Evolutionary conservation across 2,113 vertebrate genomes (phyloP).

Genomic region (Pundamilia nyererei): DNA sequence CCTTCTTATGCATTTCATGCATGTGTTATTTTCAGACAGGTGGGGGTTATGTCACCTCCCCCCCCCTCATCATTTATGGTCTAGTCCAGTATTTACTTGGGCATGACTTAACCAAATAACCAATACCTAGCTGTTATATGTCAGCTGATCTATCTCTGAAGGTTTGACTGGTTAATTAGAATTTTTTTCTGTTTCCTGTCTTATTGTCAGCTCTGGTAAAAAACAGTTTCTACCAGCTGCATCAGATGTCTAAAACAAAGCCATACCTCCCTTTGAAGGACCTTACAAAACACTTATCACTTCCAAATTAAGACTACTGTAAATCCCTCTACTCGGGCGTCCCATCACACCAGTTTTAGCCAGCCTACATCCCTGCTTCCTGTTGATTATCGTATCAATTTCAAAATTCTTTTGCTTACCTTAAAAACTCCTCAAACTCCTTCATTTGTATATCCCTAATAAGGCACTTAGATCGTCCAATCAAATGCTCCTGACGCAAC

Average conservation of each 20-base stretch:
- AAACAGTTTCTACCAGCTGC: not conserved
- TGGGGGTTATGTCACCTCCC: not conserved
- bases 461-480: too few species aligned
- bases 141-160: not conserved
- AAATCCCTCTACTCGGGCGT: not conserved
- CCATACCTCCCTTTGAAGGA: not conserved
- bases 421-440: not conserved
- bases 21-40: not conserved
- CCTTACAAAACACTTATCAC: not conserved
- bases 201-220: not conserved
- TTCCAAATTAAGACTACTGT: not conserved
- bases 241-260: not conserved
- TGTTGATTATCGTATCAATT: not conserved
- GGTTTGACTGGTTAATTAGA: not conserved
- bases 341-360: not conserved
- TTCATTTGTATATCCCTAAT: not conserved
- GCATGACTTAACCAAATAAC: not conserved
- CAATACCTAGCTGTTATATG: not conserved
- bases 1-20: not conserved
- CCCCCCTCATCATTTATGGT: fast-evolving
- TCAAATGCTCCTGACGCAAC: too few species aligned
- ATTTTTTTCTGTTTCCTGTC: not conserved
- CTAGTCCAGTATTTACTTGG: not conserved
- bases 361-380: not conserved
- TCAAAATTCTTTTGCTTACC: not conserved